Conservation (phyloP, 2,888 invertebrate species). For the Pasiphila rectangulata region DNA sequence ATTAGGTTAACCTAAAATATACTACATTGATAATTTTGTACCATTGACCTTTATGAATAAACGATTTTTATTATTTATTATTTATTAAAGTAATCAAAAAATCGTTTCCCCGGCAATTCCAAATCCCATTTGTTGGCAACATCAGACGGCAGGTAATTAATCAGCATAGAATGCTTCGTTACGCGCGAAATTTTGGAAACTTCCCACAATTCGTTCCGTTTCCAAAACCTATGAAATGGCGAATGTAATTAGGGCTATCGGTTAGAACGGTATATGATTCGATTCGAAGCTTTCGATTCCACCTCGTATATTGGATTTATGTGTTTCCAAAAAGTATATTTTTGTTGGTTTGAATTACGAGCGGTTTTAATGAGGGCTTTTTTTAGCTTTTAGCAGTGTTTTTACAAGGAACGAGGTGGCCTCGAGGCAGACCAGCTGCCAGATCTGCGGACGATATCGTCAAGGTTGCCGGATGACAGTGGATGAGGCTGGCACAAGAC, state of each 20-base stretch:
- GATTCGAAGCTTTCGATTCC: slow-evolving; percentile 8
- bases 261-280: slow-evolving; percentile 12
- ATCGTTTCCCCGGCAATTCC: slow-evolving; percentile 25
- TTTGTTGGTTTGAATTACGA: not conserved
- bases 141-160: slow-evolving; percentile 40
- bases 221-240: slow-evolving; percentile 18
- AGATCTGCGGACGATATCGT: too few relatives aligned
- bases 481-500: too few relatives aligned
- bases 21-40: too few relatives aligned
- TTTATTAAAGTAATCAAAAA: slow-evolving; percentile 17
- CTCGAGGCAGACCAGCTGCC: too few relatives aligned
- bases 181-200: slow-evolving; percentile 39
- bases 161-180: slow-evolving; percentile 38
- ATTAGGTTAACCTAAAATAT: too few relatives aligned
- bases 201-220: slow-evolving; percentile 27
- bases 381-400: too few relatives aligned
- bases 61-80: too few relatives aligned
- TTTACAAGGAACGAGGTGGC: too few relatives aligned
- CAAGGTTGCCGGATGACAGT: too few relatives aligned
- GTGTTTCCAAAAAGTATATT: not conserved
- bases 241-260: slow-evolving; percentile 27
- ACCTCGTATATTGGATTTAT: slow-evolving; percentile 2
- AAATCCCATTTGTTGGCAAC: slow-evolving; percentile 26
- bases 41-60: too few relatives aligned
- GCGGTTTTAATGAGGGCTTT: not conserved